Conservation (phyloP, 2,113 vertebrate genomes). For the Oryzias curvinotus region DNA sequence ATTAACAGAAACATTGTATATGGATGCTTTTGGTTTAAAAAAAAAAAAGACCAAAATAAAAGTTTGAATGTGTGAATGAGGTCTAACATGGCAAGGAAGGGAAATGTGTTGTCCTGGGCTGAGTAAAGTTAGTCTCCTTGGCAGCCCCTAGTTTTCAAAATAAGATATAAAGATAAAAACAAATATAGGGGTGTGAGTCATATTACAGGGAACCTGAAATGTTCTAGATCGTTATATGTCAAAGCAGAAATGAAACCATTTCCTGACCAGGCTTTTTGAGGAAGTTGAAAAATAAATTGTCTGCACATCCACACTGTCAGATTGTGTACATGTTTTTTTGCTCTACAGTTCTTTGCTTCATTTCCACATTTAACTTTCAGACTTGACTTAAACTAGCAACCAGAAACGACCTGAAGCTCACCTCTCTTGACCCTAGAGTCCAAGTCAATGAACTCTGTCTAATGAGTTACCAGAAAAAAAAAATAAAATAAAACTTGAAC, state of each 20-base stretch:
- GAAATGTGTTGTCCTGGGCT: neutral
- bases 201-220: neutral
- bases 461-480: constrained; percentile 13
- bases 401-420: too few species aligned
- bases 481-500: neutral
- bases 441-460: constrained; percentile 3
- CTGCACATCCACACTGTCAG: too few species aligned
- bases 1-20: constrained; percentile 7
- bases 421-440: too few species aligned
- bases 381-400: too few species aligned
- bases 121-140: neutral
- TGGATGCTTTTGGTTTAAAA: constrained; percentile 19
- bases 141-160: neutral
- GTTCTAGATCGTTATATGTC: neutral
- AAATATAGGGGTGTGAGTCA: constrained; percentile 4
- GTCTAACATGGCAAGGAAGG: neutral
- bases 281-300: neutral
- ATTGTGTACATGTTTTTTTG: too few species aligned
- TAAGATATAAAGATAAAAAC: neutral
- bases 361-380: too few species aligned
- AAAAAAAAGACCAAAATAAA: neutral
- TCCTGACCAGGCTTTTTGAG: constrained; percentile 4
- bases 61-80: neutral
- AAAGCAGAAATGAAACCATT: constrained; percentile 27
- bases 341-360: too few species aligned